A percentile compares a stretch with the other conserved stretches of the same genome.
Evolutionary conservation across 2,113 vertebrate genomes (phyloP).

Genomic region (Phrynocephalus versicolor): DNA sequence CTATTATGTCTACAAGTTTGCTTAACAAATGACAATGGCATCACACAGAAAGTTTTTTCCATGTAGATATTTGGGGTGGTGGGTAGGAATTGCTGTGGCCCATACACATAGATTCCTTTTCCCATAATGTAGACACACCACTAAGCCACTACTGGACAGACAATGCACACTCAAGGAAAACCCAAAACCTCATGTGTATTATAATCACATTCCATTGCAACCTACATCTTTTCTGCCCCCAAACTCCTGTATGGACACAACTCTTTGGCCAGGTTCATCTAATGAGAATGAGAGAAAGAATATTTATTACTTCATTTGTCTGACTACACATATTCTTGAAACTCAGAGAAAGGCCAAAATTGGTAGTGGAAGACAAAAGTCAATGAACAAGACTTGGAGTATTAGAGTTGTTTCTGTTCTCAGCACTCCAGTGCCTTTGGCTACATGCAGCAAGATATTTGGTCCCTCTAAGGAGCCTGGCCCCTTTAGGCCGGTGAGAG

Average conservation of each 20-base stretch:
- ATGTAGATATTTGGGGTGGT: not conserved
- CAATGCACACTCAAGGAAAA: no score
- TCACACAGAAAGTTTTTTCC: not conserved
- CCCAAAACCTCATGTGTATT: not conserved
- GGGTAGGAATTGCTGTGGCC: not conserved
- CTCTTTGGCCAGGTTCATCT: not conserved
- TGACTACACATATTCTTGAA: slow-evolving; percentile 15
- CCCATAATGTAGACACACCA: not conserved
- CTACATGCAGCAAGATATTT: not conserved
- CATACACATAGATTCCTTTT: not conserved
- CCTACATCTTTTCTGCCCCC: not conserved
- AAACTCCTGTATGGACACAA: not conserved
- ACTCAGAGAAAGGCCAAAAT: slow-evolving; percentile 45
- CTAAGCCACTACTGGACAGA: not conserved
- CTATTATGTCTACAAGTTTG: not conserved
- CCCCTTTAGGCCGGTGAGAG: not conserved
- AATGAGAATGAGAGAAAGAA: not conserved
- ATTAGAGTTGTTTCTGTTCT: not conserved
- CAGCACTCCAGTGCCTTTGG: not conserved
- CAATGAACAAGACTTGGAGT: not conserved
- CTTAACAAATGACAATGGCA: not conserved
- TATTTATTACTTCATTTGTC: not conserved
- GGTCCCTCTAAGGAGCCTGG: not conserved
- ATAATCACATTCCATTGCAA: not conserved
- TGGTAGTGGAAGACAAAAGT: slow-evolving; percentile 51